These are phyloP conservation scores for Solenopsis fugax DNA, from an alignment of 1,140 invertebrate genomes.

Conservation along the genomic window DNA sequence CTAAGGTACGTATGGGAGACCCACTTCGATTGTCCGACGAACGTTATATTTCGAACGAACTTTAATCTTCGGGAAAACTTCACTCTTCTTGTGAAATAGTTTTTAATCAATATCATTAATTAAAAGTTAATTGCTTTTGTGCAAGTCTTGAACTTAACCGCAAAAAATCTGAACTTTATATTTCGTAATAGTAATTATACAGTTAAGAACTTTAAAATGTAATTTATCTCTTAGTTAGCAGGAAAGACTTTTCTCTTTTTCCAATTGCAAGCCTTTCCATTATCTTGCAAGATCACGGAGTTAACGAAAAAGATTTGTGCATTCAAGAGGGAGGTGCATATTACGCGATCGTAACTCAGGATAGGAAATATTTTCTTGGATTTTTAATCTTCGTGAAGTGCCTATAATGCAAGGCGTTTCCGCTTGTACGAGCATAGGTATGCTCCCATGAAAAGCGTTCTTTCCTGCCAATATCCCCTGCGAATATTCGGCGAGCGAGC, in stretches of 20 bases:
- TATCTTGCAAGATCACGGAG: background rate
- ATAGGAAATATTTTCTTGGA: constrained; percentile 28
- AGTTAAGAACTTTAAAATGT: constrained; percentile 3
- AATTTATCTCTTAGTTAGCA: constrained; percentile 1
- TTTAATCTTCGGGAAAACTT: background rate
- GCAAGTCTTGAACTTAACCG: background rate
- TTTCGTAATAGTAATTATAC: constrained; percentile 12
- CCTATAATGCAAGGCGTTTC: constrained; percentile 2
- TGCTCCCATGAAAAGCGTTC: constrained; percentile 18
- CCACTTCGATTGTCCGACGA: background rate
- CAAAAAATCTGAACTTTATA: background rate
- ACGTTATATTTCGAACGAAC: background rate
- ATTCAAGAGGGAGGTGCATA: background rate
- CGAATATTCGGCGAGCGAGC: constrained; percentile 38
- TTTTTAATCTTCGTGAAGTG: constrained; percentile 35
- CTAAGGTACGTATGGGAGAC: background rate
- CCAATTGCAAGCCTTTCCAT: background rate
- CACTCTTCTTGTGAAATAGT: background rate
- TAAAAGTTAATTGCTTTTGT: background rate
- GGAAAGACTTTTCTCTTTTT: background rate
- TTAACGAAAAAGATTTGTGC: background rate
- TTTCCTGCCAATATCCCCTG: constrained; percentile 42
- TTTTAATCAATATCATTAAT: background rate
- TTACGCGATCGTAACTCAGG: background rate
- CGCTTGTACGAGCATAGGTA: constrained; percentile 8